Base-by-base conservation (phyloP, 2,888 invertebrate species). In the Amblyjoppa proteus region DNA sequence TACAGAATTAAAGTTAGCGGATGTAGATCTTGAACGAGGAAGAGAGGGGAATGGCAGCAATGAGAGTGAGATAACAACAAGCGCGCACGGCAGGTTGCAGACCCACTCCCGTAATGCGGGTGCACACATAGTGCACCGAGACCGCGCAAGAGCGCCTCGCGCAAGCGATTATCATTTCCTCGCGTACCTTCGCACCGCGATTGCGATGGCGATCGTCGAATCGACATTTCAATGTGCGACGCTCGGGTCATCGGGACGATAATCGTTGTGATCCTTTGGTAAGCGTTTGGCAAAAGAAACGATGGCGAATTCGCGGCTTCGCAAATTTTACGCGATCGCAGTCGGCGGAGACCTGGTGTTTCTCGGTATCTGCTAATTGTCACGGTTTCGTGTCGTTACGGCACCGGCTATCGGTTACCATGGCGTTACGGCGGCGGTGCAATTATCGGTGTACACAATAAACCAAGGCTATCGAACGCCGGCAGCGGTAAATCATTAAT, bases 1-100 rank as follows among this genome's bases (percentile, higher is more conserved):
- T 73, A 69, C 73, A 45, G 81, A 83, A 80, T 86, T 81, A 64
- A 80, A 78, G 83, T 73, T 83, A 73, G 73, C 80, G 85, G 83
- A 83, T 83, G 85, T 69, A 77, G 77, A 83, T 77, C 83, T 53
- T 41, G 76, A 74, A 83, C 80, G 71, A 81, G 53, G 28, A 45
- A 64, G 76, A 80, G 80, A 56, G 70, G 58, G 78, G 25, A 71
- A 78, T 68, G 64, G 56, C 73, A 61, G 74, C 58, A 49, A 51
- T 75, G 53, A 66, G 41, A 79, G 49, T 73, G 69, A 68, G 56
- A 64, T 56, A 56, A 58, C 31, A 34, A 64, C 58, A 49, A 51
- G 53, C 45, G 64, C 31, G 49, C 75, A 34, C 58, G 74, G 81
- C 71, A 74, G 79, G 82, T 86, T 84, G 86, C 84, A 79, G 81